Base-by-base conservation (phyloP, 1,140 invertebrate species). In the Leguminivora glycinivorella region DNA sequence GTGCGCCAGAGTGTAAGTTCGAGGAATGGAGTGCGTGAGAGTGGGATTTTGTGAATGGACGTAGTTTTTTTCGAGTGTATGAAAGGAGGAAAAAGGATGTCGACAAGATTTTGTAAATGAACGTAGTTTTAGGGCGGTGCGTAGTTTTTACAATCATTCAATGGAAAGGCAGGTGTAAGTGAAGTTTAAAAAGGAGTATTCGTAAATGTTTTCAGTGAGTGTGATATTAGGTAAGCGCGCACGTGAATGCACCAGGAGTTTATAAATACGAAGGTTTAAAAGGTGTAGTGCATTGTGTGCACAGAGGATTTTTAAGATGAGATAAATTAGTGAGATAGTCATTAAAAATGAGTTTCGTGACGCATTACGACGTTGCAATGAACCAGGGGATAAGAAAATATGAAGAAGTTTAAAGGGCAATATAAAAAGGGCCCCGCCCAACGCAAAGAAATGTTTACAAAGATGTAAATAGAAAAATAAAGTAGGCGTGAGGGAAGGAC, bases 21-120 rank as follows among this genome's bases (percentile, higher is more conserved):
- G n/a, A n/a, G n/a, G n/a, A n/a, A n/a, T n/a, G n/a, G n/a, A n/a
- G n/a, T n/a, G n/a, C n/a, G n/a, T n/a, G n/a, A n/a, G n/a, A n/a
- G n/a, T n/a, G 14, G 34, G n/a, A 47, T 17, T 47, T 47, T 56
- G 56, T 4, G 9, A 25, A 3, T 25, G 52, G 1, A 56, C 7
- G 22, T 2, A 56, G 17, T 19, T 56, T 6, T 2, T 12, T 56
- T 69, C 70, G 56, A 43, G 63, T 70, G 69, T 70, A 72, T 38
- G 26, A 72, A 71, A 47, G 7, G n/a, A 52, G 3, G 43, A 14
- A 47, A 40, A 25, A 14, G 10, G 34, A 19, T 52, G n/a, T 47
- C 12, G 43, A 1, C 14, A 19, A 52, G 19, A 47, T 43, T 43
- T 43, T 17, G 6, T 14, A 38, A 6, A 38, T 38, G 34, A 38